A percentile compares a stretch with the other conserved stretches of the same genome.
Evolutionary conservation across 2,888 invertebrate species (phyloP).

Genomic region (Timema cristinae): DNA sequence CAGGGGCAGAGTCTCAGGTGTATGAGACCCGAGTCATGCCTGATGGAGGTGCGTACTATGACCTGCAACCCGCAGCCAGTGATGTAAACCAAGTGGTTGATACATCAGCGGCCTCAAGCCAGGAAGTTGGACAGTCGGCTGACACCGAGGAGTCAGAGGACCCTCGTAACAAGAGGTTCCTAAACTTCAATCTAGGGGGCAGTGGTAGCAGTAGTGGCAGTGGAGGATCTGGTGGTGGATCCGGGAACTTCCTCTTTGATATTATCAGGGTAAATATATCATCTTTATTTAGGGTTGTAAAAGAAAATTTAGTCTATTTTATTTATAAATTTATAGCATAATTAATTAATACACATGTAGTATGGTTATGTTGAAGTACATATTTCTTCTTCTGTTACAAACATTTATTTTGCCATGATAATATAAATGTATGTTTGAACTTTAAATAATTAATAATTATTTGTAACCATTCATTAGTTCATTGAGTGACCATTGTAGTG

Average conservation of each 20-base stretch:
- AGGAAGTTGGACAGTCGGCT: conserved; percentile 47
- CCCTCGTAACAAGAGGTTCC: conserved; percentile 77
- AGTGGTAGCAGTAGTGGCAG: conserved; percentile 39
- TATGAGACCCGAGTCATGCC: conserved; percentile 59
- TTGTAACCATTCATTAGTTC: too few relatives aligned
- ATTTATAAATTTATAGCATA: too few relatives aligned
- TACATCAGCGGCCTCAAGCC: conserved; percentile 47
- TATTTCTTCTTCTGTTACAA: too few relatives aligned
- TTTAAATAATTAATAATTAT: too few relatives aligned
- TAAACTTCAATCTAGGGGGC: conserved; percentile 58
- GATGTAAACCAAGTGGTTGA: conserved; percentile 38
- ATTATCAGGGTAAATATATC: conserved; percentile 73
- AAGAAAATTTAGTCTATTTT: conserved; percentile 2
- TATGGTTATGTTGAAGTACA: too few relatives aligned
- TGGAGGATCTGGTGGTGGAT: conserved; percentile 59
- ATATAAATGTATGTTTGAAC: too few relatives aligned
- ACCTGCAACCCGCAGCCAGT: conserved; percentile 50
- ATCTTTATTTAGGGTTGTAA: conserved; percentile 6
- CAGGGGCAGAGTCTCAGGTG: conserved; percentile 57
- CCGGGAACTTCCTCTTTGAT: conserved; percentile 85
- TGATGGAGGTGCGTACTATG: conserved; percentile 42
- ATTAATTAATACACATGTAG: too few relatives aligned
- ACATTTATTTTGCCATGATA: too few relatives aligned
- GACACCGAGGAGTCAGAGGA: conserved; percentile 56
- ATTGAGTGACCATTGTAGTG: too few relatives aligned